Conservation (phyloP, 64 coral and sea anemone genomes). For the Orbicella faveolata region DNA sequence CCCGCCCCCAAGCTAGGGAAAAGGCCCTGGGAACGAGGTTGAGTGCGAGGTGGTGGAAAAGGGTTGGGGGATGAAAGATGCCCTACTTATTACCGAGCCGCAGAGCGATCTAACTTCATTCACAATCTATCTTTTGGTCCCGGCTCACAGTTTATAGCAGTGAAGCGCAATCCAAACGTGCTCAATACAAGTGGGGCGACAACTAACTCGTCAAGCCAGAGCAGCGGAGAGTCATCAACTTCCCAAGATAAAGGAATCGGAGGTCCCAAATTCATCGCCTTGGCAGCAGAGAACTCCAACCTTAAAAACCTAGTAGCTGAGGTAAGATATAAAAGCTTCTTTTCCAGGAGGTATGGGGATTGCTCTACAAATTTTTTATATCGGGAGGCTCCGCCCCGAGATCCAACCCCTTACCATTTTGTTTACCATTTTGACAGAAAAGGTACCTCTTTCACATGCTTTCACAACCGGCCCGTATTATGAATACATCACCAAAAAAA, state of each 20-base stretch:
- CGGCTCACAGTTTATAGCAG: constrained; percentile 47
- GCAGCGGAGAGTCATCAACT: constrained; percentile 45
- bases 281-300: constrained; percentile 75
- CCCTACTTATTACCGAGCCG: not conserved
- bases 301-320: constrained; percentile 52
- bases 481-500: too few relatives aligned
- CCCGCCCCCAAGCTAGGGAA: too few relatives aligned
- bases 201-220: constrained; percentile 54
- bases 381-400: too few relatives aligned
- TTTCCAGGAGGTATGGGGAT: too few relatives aligned
- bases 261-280: constrained; percentile 63
- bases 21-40: too few relatives aligned
- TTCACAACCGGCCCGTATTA: too few relatives aligned
- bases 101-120: not conserved
- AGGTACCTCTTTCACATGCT: too few relatives aligned
- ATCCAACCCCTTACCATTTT: too few relatives aligned
- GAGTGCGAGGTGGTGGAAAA: too few relatives aligned
- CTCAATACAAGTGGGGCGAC: constrained; percentile 52
- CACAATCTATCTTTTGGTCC: not conserved
- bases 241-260: constrained; percentile 53
- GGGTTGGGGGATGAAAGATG: not conserved
- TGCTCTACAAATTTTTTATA: too few relatives aligned
- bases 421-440: too few relatives aligned
- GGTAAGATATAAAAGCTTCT: constrained; percentile 7
- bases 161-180: constrained; percentile 58